Evolutionary conservation across 2,113 vertebrate species (phyloP).

Genomic region (Okapia johnstoni): DNA sequence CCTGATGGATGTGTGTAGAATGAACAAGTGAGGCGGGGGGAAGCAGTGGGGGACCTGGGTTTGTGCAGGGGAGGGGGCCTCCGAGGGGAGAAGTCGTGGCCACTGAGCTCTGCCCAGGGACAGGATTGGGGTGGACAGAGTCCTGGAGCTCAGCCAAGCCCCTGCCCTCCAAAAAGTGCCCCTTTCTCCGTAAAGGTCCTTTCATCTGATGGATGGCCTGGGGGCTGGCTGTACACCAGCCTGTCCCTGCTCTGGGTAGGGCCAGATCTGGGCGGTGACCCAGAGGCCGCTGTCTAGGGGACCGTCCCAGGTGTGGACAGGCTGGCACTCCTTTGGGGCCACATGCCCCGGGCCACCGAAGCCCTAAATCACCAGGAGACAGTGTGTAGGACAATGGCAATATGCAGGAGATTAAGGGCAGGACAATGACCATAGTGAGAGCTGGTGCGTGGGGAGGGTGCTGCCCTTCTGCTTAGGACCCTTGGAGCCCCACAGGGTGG

Average conservation of each 20-base stretch:
- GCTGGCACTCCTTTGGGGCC: background rate
- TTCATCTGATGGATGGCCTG: background rate
- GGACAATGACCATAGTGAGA: background rate
- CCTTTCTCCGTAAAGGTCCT: background rate
- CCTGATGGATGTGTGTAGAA: fast-evolving
- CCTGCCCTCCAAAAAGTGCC: background rate
- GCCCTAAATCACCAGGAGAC: background rate
- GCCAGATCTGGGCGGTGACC: background rate
- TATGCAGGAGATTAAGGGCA: background rate
- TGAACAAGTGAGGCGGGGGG: background rate
- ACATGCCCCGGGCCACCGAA: background rate
- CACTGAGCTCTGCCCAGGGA: background rate
- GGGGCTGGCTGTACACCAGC: background rate
- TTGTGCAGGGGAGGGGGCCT: background rate
- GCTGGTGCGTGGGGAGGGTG: background rate
- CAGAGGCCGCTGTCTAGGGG: background rate
- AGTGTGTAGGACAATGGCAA: background rate
- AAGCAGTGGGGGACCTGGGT: background rate
- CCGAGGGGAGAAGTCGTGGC: background rate
- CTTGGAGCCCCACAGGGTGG: background rate
- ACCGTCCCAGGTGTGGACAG: too few species aligned
- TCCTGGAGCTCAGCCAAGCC: background rate
- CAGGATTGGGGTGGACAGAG: background rate
- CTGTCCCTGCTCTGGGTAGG: background rate
- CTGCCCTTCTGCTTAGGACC: background rate